Conservation (phyloP, 2,888 invertebrate genomes). For the Caenorhabditis becei region DNA sequence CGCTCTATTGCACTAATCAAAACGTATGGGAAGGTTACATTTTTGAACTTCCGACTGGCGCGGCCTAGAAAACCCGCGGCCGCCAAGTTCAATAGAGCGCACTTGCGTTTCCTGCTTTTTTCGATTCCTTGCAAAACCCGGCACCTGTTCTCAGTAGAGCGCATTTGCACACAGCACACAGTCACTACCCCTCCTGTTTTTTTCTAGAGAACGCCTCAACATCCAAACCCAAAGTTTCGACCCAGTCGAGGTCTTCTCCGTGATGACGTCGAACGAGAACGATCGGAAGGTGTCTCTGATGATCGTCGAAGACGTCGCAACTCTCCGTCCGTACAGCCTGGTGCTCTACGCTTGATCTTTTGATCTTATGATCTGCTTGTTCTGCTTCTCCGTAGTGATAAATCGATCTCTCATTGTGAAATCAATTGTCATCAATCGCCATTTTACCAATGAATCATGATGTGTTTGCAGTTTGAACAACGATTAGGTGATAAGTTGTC, state of each 20-base stretch:
- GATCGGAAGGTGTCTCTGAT: slow-evolving; percentile 16
- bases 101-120: no score
- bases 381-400: background rate
- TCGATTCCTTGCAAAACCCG: no score
- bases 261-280: slow-evolving; percentile 27
- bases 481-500: background rate
- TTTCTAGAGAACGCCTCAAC: slow-evolving; percentile 18
- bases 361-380: background rate
- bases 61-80: no score
- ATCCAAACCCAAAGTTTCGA: slow-evolving; percentile 27
- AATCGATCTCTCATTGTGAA: background rate
- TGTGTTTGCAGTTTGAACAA: background rate
- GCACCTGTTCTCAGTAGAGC: no score
- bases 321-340: slow-evolving; percentile 9
- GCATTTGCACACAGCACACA: no score
- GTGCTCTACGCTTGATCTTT: background rate
- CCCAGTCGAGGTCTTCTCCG: slow-evolving; percentile 25
- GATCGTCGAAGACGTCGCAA: slow-evolving; percentile 15
- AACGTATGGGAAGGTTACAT: no score
- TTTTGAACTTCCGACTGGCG: no score
- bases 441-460: background rate
- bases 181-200: no score
- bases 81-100: no score
- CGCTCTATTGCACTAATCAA: no score
- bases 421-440: background rate